Percentiles rank a stretch among this genome's conserved stretches.
These are phyloP conservation scores for Solenopsis invicta DNA, from an alignment of 1,140 invertebrate genomes.

Conservation along the genomic window DNA sequence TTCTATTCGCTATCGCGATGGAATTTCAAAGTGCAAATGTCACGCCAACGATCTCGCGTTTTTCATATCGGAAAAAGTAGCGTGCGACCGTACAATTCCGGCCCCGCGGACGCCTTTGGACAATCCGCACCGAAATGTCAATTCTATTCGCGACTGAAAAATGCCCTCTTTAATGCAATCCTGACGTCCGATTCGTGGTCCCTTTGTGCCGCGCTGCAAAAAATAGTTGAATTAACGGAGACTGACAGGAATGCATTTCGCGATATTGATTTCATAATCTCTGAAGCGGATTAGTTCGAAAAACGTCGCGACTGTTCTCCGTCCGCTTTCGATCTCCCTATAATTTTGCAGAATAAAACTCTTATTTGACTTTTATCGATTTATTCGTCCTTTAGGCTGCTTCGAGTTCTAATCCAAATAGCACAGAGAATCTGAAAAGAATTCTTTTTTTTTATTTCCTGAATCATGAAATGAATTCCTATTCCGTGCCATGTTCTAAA, in stretches of 20 bases:
- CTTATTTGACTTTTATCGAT: neutral
- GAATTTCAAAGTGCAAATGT: constrained; percentile 29
- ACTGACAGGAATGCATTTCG: constrained; percentile 25
- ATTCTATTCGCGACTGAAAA: constrained; percentile 1
- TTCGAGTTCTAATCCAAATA: neutral
- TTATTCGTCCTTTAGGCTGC: neutral
- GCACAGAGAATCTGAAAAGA: too few relatives aligned
- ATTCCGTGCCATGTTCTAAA: too few relatives aligned
- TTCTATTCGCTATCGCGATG: neutral
- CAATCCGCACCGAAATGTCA: constrained; percentile 20
- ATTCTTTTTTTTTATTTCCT: too few relatives aligned
- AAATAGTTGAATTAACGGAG: constrained; percentile 1
- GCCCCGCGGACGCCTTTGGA: neutral
- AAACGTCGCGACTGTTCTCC: neutral
- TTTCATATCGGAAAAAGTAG: neutral
- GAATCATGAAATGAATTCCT: too few relatives aligned
- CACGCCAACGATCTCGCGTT: neutral
- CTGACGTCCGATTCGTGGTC: neutral
- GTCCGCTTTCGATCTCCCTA: neutral
- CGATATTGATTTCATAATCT: constrained; percentile 30
- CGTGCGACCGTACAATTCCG: neutral
- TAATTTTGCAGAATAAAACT: constrained; percentile 9
- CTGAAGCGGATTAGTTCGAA: neutral
- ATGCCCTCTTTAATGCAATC: neutral
- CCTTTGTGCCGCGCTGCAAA: neutral